A percentile compares a stretch with the other conserved stretches of the same genome.
Conservation (phyloP, 2,113 vertebrate genomes). For the Pan troglodytes region DNA sequence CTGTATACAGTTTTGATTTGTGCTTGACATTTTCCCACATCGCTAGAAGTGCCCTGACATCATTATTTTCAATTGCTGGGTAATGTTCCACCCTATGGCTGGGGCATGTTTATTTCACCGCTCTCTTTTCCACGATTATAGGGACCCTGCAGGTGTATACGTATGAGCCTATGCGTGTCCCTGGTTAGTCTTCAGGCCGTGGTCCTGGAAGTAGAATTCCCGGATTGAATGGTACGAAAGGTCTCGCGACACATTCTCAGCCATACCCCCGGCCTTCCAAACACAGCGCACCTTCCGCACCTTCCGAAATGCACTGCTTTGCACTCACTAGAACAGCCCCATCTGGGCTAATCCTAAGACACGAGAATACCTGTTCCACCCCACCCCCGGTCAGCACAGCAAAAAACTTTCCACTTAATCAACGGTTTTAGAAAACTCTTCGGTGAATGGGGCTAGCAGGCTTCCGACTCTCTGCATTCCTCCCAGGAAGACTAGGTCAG, state of each 20-base stretch:
- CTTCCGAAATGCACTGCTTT: too few species aligned
- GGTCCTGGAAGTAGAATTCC: neutral
- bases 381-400: neutral
- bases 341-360: too few species aligned
- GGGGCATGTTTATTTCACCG: fast-evolving
- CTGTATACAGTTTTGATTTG: neutral
- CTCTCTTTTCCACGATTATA: neutral
- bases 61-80: neutral
- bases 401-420: neutral
- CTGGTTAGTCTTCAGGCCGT: neutral
- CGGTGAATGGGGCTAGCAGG: neutral
- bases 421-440: slow-evolving; percentile 1
- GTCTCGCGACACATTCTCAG: fast-evolving
- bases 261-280: fast-evolving
- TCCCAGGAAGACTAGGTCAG: neutral
- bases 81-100: fast-evolving
- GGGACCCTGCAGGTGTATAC: fast-evolving
- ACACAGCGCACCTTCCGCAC: too few species aligned
- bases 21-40: neutral
- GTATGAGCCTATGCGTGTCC: fast-evolving
- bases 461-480: neutral
- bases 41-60: neutral
- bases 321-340: neutral
- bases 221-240: neutral
- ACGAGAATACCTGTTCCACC: neutral